These are phyloP conservation scores for Leucania comma DNA, from an alignment of 2,888 invertebrate genomes.

Conservation along the genomic window DNA sequence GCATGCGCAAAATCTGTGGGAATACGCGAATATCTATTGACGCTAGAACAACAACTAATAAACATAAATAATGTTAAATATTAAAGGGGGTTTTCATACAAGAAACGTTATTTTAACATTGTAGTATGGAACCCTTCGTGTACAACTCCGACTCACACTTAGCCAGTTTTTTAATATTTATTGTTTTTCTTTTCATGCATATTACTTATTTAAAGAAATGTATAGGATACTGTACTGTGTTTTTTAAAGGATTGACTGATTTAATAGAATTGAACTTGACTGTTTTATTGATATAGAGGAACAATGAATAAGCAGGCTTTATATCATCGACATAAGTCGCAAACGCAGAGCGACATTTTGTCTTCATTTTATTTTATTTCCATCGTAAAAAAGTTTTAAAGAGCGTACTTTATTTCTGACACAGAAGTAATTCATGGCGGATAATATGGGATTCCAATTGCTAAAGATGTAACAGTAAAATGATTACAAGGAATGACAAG, in stretches of 20 bases:
- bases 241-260: no score
- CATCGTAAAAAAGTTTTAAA: slow-evolving; percentile 41
- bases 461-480: slow-evolving; percentile 9
- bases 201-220: no score
- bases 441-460: not conserved
- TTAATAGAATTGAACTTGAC: not conserved
- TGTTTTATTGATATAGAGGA: slow-evolving; percentile 9
- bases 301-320: not conserved
- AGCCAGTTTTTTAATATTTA: not conserved
- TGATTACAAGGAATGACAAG: slow-evolving; percentile 30
- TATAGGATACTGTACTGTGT: no score
- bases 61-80: no score
- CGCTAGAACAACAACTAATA: no score
- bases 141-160: no score
- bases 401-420: slow-evolving; percentile 25
- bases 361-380: slow-evolving; percentile 28
- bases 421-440: slow-evolving; percentile 27
- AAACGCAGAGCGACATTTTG: slow-evolving; percentile 4
- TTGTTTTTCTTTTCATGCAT: no score
- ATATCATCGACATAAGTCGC: slow-evolving; percentile 5
- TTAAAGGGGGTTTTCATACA: no score
- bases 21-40: no score
- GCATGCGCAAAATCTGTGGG: no score
- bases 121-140: no score
- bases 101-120: no score